Evolutionary conservation across 2,797 vertebrate genomes (phyloP), one percentile per base, ranked within the genome.

Genomic region (Urosaurus nigricauda): DNA sequence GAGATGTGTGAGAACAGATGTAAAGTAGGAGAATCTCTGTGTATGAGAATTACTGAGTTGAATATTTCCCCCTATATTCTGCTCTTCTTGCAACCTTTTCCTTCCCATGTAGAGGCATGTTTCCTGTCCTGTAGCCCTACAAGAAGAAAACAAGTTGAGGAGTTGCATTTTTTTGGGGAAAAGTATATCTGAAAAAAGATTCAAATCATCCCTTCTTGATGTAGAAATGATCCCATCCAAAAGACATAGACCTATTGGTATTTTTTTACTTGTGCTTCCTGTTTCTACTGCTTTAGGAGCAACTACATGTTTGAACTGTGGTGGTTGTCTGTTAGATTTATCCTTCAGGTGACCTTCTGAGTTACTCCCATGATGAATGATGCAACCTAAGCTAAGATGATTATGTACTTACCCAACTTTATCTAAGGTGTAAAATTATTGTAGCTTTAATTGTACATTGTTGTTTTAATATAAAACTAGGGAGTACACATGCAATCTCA

Each of bases 391-490:
- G 70, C 32, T 79, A 79, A 79, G 70, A 26, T 77, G 37, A 87
- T 88, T 14, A n/a, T 89, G 70, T 86, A 80, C 24, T 16, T 29
- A 84, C 29, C 35, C 40, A 58, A 5, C 78, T 81, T 79, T 83
- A 84, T 47, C n/a, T 86, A 56, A 87, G 32, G 16, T 80, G 83
- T 90, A 93, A 94, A 88, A 84, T 83, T 95, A 70, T 70, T 90
- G 47, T 91, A 58, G 47, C 83, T 88, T 87, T 94, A 90, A 89
- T 93, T 90, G 81, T 90, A 65, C 70, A 87, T 81, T 91, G 75
- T 47, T 94, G 14, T 90, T 92, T 90, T 92, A 90, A 94, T 94
- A 91, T 86, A 90, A 88, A 88, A 85, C 32, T 86, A 93, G 29
- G n/a, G 16, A 85, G 63, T 95, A 92, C 79, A 87, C 85, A 32